These are phyloP conservation scores for Gulo gulo DNA, from an alignment of 2,113 vertebrate species.

Conservation along the genomic window DNA sequence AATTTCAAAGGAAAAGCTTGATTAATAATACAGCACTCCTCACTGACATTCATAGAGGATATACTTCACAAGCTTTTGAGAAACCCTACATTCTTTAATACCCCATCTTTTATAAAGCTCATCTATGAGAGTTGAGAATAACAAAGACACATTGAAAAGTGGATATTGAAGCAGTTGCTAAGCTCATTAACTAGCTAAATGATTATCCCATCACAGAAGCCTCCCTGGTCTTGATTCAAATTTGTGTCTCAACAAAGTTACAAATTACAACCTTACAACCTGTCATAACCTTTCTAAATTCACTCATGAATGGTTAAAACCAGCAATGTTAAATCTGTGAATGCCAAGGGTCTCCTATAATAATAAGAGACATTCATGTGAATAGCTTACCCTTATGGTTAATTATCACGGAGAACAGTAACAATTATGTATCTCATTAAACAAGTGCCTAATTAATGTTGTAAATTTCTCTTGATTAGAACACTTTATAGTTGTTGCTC, in stretches of 20 bases:
- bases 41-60: background rate
- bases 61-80: background rate
- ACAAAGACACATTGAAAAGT: background rate
- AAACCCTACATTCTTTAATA: background rate
- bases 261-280: slow-evolving; percentile 19
- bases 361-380: slow-evolving; percentile 16
- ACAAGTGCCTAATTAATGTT: slow-evolving; percentile 41
- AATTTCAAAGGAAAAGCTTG: background rate
- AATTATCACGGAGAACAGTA: slow-evolving; percentile 47
- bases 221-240: slow-evolving; percentile 14
- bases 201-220: background rate
- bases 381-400: background rate
- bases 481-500: background rate
- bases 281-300: slow-evolving; percentile 26
- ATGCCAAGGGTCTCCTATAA: background rate
- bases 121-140: background rate
- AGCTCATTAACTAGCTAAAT: slow-evolving; percentile 27
- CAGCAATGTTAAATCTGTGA: slow-evolving; percentile 31
- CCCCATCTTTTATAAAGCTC: slow-evolving; percentile 17
- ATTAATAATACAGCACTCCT: background rate
- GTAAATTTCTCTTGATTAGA: slow-evolving; percentile 28
- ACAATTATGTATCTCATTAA: slow-evolving; percentile 43
- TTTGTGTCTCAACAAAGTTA: slow-evolving; percentile 48
- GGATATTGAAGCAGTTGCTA: background rate
- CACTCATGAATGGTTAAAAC: slow-evolving; percentile 11